phyloP scores from a whole-genome alignment of 2,888 invertebrate species.

The Cryptosula pallasiana region DNA sequence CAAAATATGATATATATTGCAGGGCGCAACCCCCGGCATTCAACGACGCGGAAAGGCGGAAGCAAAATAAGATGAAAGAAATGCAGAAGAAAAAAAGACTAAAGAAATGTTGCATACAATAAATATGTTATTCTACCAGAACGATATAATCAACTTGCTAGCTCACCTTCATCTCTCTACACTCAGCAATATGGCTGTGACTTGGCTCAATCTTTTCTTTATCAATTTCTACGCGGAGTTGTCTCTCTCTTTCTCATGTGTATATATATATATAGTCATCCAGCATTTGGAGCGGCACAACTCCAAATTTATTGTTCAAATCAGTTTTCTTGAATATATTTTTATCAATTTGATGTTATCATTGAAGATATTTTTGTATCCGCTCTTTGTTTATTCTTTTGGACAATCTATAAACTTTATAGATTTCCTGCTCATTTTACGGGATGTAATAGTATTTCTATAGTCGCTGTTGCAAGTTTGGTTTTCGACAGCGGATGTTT shows the following conservation, averaged over 20 bases:
- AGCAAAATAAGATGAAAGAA: neutral
- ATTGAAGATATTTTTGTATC: neutral
- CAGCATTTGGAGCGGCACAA: too few species aligned
- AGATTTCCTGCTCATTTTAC: constrained; percentile 28
- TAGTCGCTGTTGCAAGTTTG: too few species aligned
- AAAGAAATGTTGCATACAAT: constrained; percentile 22
- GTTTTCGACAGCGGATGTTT: too few species aligned
- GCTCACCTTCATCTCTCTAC: too few species aligned
- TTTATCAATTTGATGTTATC: neutral
- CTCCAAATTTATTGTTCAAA: too few species aligned
- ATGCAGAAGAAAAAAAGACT: constrained; percentile 14
- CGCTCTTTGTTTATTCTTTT: constrained; percentile 21
- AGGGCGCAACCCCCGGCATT: constrained; percentile 16
- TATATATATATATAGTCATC: too few species aligned
- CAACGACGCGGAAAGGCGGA: constrained; percentile 24
- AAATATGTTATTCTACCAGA: neutral
- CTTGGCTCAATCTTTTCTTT: neutral
- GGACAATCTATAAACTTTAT: neutral
- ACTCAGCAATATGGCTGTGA: neutral
- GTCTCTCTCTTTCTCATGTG: too few species aligned
- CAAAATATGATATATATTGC: too few species aligned
- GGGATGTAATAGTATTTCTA: too few species aligned
- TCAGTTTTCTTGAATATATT: too few species aligned
- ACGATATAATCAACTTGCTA: too few species aligned
- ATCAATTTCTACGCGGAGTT: neutral